Evolutionary conservation across 2,888 invertebrate species (phyloP).

Genomic region (Diaprepes abbreviatus): DNA sequence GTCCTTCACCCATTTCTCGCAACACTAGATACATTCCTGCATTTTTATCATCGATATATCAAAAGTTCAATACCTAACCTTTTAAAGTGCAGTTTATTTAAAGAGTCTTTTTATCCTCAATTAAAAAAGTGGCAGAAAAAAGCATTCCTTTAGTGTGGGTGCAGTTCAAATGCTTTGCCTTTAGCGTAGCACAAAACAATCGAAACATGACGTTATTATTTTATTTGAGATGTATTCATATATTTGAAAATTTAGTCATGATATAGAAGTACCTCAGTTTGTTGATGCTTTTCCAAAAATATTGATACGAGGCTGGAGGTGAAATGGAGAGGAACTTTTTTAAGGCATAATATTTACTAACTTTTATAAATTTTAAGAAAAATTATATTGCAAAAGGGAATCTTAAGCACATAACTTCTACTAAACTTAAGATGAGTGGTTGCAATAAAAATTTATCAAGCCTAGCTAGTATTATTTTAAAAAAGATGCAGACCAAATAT

Average conservation of each 20-base stretch:
- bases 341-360: too few species aligned
- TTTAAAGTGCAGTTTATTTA: constrained; percentile 11
- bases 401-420: too few species aligned
- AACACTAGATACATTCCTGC: not conserved
- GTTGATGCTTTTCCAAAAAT: too few species aligned
- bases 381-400: too few species aligned
- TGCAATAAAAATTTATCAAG: too few species aligned
- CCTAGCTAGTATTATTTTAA: too few species aligned
- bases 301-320: too few species aligned
- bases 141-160: constrained; percentile 8
- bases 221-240: not conserved
- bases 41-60: constrained; percentile 3
- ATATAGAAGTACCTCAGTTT: too few species aligned
- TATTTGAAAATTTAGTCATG: not conserved
- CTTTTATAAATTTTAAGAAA: too few species aligned
- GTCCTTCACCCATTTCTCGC: constrained; percentile 14
- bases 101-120: not conserved
- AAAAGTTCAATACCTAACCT: constrained; percentile 6
- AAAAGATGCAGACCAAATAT: too few species aligned
- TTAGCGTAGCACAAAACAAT: not conserved
- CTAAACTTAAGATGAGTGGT: too few species aligned
- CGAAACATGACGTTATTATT: not conserved
- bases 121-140: not conserved
- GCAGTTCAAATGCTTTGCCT: constrained; percentile 1
- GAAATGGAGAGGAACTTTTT: too few species aligned